These are phyloP conservation scores for Antheraea mylitta DNA, from an alignment of 1,140 invertebrate genomes.

Conservation along the genomic window DNA sequence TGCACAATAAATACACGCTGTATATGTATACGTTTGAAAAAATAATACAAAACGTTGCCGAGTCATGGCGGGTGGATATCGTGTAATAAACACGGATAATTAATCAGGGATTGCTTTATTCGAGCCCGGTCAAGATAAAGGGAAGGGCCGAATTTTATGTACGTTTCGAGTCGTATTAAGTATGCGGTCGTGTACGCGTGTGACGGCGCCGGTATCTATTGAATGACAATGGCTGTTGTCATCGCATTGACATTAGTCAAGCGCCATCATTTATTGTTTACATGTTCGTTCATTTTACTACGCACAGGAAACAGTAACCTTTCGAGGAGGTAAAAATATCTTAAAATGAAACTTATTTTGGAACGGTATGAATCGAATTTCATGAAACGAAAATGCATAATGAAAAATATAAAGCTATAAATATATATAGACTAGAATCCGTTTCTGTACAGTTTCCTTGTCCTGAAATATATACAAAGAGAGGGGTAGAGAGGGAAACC, in stretches of 20 bases:
- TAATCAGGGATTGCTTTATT: constrained; percentile 29
- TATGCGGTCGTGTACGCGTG: neutral
- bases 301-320: neutral
- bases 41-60: constrained; percentile 27
- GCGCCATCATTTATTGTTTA: neutral
- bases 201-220: neutral
- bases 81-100: constrained; percentile 34
- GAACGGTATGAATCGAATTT: too few species aligned
- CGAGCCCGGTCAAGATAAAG: constrained; percentile 10
- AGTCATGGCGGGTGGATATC: constrained; percentile 24
- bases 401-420: too few species aligned
- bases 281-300: neutral
- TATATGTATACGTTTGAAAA: constrained; percentile 22
- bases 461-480: too few species aligned
- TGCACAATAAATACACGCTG: constrained; percentile 3
- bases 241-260: neutral
- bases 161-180: neutral
- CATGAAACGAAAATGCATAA: too few species aligned
- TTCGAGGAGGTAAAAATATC: too few species aligned
- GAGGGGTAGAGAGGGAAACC: too few species aligned
- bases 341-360: too few species aligned
- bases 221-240: neutral
- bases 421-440: too few species aligned
- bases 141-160: constrained; percentile 6
- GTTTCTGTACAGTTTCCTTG: too few species aligned